Evolutionary conservation across 2,888 invertebrate genomes (phyloP).

Genomic region (Tyria jacobaeae): DNA sequence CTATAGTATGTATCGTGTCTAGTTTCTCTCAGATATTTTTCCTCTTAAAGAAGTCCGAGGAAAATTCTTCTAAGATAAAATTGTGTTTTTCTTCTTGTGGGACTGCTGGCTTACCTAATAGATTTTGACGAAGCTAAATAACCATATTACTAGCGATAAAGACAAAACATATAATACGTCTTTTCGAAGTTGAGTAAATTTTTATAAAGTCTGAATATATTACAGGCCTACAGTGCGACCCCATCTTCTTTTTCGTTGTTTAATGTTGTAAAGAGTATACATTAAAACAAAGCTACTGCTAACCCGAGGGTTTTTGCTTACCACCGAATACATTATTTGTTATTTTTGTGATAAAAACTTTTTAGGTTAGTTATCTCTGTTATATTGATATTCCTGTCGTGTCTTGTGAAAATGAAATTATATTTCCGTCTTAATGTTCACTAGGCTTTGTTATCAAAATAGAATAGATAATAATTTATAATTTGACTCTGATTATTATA

Average conservation of each 20-base stretch:
- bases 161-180: neutral
- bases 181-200: neutral
- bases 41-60: too few species aligned
- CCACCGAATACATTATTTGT: conserved; percentile 51
- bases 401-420: conserved; percentile 18
- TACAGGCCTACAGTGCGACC: conserved; percentile 33
- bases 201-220: neutral
- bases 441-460: conserved; percentile 7
- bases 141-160: neutral
- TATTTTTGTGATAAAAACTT: conserved; percentile 43
- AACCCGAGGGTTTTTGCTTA: conserved; percentile 33
- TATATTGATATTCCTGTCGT: conserved; percentile 25
- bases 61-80: too few species aligned
- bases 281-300: conserved; percentile 51
- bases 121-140: neutral
- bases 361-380: conserved; percentile 27
- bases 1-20: too few species aligned
- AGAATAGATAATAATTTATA: too few species aligned
- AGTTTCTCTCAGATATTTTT: too few species aligned
- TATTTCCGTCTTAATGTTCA: conserved; percentile 22
- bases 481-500: too few species aligned
- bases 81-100: too few species aligned
- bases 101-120: too few species aligned
- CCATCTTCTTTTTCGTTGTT: conserved; percentile 43
- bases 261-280: conserved; percentile 57